Percentiles rank a stretch among this genome's conserved stretches.
Conservation (phyloP, 1,140 invertebrate species). For the Antheraea pernyi region DNA sequence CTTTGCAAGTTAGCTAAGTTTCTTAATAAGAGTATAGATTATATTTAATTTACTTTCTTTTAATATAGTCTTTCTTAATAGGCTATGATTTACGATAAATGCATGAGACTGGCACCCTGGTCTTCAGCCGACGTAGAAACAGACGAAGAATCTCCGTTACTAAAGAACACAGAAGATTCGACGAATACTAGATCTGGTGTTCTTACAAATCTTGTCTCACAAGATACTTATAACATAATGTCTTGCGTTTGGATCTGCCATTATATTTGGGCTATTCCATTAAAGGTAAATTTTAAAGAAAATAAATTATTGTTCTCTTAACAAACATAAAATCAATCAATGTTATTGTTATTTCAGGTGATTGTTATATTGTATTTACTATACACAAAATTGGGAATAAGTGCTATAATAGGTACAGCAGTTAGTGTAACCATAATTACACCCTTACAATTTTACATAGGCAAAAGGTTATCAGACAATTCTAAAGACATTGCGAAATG, state of each 20-base stretch:
- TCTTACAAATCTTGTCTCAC: conserved; percentile 90
- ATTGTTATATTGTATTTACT: conserved; percentile 85
- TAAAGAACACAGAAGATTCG: conserved; percentile 43
- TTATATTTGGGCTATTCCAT: conserved; percentile 91
- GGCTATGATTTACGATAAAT: conserved; percentile 83
- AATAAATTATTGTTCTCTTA: neutral
- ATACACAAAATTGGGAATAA: conserved; percentile 87
- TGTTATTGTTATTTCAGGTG: conserved; percentile 80
- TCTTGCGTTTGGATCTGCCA: conserved; percentile 91
- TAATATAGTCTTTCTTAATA: conserved; percentile 53
- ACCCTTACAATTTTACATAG: conserved; percentile 86
- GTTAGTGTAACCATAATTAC: conserved; percentile 85
- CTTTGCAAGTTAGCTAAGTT: conserved; percentile 84
- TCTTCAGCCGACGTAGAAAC: conserved; percentile 69
- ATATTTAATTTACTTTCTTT: conserved; percentile 4
- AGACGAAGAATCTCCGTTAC: conserved; percentile 48
- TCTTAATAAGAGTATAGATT: neutral
- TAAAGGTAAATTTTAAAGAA: conserved; percentile 81
- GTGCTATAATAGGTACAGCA: conserved; percentile 87
- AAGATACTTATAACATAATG: conserved; percentile 91
- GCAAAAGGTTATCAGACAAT: conserved; percentile 86
- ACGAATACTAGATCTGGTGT: conserved; percentile 80
- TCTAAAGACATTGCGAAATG: conserved; percentile 84
- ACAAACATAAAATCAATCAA: neutral
- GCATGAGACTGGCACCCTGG: conserved; percentile 70